Percentiles rank a stretch among this genome's conserved stretches.
Evolutionary conservation across 1,140 invertebrate species (phyloP).

Genomic region (Caenorhabditis brenneri): DNA sequence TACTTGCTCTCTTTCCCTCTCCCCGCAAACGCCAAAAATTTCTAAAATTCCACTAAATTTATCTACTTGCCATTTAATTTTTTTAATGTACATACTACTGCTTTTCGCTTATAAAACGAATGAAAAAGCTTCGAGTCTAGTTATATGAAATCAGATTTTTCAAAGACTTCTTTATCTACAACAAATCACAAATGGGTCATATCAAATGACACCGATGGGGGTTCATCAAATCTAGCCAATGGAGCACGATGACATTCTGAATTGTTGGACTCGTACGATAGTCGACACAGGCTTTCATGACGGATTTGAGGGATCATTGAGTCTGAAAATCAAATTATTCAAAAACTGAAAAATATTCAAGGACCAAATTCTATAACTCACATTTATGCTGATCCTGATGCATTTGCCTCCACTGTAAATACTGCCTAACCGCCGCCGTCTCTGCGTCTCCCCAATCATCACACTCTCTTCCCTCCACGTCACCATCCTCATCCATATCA

Average conservation of each 20-base stretch:
- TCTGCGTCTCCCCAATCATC: neutral
- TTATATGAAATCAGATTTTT: too few relatives aligned
- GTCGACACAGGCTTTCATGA: conserved; percentile 7
- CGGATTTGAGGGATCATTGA: conserved; percentile 5
- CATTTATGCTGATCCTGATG: conserved; percentile 12
- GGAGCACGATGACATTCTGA: neutral
- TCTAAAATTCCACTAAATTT: too few relatives aligned
- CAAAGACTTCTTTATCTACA: too few relatives aligned
- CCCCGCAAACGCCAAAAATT: too few relatives aligned
- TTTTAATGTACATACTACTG: too few relatives aligned
- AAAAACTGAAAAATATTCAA: neutral
- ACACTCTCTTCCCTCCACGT: neutral
- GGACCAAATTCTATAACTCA: neutral
- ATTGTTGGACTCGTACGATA: neutral
- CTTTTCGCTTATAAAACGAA: too few relatives aligned
- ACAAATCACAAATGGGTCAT: conserved; percentile 13
- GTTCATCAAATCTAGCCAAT: conserved; percentile 6
- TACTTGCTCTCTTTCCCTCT: too few relatives aligned
- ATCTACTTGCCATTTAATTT: too few relatives aligned
- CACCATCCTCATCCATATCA: neutral
- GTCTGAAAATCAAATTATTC: neutral
- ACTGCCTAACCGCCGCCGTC: neutral
- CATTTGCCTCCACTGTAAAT: neutral
- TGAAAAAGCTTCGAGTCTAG: too few relatives aligned
- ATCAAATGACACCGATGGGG: neutral